phyloP scores from a whole-genome alignment of 2,797 vertebrate species.

The Galagoides demidoff region DNA sequence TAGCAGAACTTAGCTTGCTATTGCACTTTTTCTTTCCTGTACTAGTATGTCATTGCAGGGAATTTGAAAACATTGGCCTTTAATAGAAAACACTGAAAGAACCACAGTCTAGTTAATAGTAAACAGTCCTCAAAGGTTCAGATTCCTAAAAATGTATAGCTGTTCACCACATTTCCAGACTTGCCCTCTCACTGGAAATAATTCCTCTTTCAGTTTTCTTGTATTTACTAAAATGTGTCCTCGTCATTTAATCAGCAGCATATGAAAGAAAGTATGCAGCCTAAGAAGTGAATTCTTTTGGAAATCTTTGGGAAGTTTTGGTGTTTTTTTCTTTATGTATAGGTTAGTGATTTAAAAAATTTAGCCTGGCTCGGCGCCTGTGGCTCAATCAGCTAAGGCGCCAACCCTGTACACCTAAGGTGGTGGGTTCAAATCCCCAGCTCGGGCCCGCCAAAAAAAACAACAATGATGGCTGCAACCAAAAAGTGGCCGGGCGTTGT shows the following conservation, averaged over 20 bases:
- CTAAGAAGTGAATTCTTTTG: conserved; percentile 26
- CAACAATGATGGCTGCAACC: too few species aligned
- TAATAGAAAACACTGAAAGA: background rate
- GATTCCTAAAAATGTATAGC: background rate
- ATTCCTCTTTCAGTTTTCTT: background rate
- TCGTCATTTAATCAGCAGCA: background rate
- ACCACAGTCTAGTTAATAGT: background rate
- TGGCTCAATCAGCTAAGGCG: too few species aligned
- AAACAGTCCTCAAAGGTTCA: background rate
- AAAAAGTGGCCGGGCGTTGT: too few species aligned
- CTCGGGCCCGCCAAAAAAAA: too few species aligned
- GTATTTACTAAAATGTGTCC: background rate
- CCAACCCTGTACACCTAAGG: too few species aligned
- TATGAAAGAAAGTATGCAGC: background rate
- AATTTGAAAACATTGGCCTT: background rate
- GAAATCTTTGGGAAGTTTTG: background rate
- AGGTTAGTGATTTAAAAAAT: conserved; percentile 5
- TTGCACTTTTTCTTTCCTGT: background rate
- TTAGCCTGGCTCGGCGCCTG: background rate
- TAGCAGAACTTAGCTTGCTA: background rate
- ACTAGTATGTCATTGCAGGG: background rate
- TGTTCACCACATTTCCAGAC: background rate
- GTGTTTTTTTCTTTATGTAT: background rate
- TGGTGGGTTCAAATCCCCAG: too few species aligned
- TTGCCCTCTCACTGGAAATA: background rate